These are phyloP conservation scores for Zaprionus nigranus DNA, from an alignment of 1,140 invertebrate species.

Conservation along the genomic window DNA sequence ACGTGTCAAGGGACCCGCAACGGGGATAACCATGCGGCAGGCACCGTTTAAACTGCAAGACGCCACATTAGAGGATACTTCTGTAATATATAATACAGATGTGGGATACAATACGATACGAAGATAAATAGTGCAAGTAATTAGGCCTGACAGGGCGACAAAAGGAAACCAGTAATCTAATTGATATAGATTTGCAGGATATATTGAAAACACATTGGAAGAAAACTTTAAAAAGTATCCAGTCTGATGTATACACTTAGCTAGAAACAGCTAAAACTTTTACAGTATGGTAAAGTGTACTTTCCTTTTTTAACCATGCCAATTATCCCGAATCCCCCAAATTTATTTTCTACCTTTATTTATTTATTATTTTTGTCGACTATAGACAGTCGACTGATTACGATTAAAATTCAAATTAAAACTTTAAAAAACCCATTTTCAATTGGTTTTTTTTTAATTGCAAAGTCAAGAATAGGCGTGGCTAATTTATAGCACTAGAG, in stretches of 20 bases:
- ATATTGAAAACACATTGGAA: background rate
- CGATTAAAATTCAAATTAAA: too few species aligned
- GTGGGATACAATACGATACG: constrained; percentile 3
- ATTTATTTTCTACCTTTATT: too few species aligned
- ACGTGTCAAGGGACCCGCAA: constrained; percentile 58
- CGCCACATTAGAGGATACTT: constrained; percentile 57
- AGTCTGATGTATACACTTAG: too few species aligned
- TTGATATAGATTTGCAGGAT: background rate
- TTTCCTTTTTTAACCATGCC: too few species aligned
- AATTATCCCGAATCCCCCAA: too few species aligned
- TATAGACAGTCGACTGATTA: too few species aligned
- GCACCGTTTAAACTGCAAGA: constrained; percentile 59
- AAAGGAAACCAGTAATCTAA: background rate
- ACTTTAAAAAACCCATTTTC: too few species aligned
- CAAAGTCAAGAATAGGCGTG: fast-evolving
- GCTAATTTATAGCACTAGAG: background rate
- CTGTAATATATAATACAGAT: background rate
- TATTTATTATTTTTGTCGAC: too few species aligned
- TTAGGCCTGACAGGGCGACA: constrained; percentile 13
- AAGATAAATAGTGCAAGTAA: constrained; percentile 42
- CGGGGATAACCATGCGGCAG: constrained; percentile 37
- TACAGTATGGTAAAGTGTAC: too few species aligned
- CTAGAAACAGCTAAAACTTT: too few species aligned
- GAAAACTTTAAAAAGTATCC: background rate
- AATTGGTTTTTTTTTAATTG: background rate